Base-by-base conservation (phyloP, 2,113 vertebrate species). In the Numida meleagris region DNA sequence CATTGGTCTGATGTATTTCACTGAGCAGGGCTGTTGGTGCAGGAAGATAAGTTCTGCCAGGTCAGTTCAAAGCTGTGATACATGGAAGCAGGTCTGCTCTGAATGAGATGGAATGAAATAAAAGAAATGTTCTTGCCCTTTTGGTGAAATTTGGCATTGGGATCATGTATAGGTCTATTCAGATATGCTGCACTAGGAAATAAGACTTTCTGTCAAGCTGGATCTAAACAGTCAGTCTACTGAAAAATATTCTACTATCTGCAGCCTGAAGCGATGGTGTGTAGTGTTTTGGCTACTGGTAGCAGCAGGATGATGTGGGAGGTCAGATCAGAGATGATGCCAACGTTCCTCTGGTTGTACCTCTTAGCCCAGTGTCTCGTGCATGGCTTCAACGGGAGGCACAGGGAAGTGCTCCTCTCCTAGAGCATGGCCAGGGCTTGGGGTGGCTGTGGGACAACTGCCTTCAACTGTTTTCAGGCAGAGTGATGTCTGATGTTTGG, bases 381-480 rank as follows among this genome's bases (percentile, higher is more conserved):
- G 27, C n/a, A 66, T 16, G 42, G 38, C 40, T 66, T 58, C 66
- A 78, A 19, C 50, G 71, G 36, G 50, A 90, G 16, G n/a, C 33
- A 61, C 2, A 25, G 48, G 65, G 29, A 61, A 34, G 42, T 46
- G 8, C 18, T 82, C 7, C 18, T 78, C 66, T 59, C 59, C 59
- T 45, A 77, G 29, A 66, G n/a, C 20, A 27, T 11, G 63, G 40
- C 31, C 36, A 51, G 80, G 19, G 36, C 14, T 50, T 16, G 61
- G 29, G 20, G 33, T 42, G 29, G 55, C 55, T 29, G 16, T 6
- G 11, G 50, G 33, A 70, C 20, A 71, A n/a, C 16, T 36, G 57
- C 0, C 0, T 62, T 50, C 21, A 36, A 6, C 14, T 17, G 2
- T 42, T 81, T 46, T 45, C 42, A 70, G 24, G 50, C 12, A 76